Conservation (phyloP, 2,888 invertebrate species). For the Criorhina ranunculi region DNA sequence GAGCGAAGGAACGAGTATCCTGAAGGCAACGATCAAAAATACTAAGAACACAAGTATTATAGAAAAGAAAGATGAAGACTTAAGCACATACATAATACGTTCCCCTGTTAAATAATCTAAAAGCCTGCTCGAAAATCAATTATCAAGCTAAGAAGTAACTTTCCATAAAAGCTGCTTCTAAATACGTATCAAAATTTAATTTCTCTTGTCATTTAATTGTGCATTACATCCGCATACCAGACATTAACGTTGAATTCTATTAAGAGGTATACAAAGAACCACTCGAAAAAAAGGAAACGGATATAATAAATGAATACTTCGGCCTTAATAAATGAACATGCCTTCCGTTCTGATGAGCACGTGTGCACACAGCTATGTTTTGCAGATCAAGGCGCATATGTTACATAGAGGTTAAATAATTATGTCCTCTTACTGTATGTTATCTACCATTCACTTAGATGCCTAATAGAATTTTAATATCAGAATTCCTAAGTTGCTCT, state of each 20-base stretch:
- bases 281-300: background rate
- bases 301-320: slow-evolving; percentile 18
- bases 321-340: slow-evolving; percentile 9
- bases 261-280: background rate
- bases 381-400: background rate
- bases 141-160: too few species aligned
- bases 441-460: slow-evolving; percentile 16
- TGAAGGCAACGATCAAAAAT: too few species aligned
- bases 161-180: too few species aligned
- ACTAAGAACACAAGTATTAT: too few species aligned
- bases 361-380: slow-evolving; percentile 5
- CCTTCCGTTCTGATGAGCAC: background rate
- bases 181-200: slow-evolving; percentile 2
- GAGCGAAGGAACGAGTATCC: too few species aligned
- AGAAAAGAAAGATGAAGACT: too few species aligned
- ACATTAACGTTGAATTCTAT: background rate
- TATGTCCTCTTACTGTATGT: slow-evolving; percentile 14
- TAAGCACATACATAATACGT: too few species aligned
- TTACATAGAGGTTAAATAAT: slow-evolving; percentile 18
- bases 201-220: background rate
- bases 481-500: slow-evolving; percentile 18
- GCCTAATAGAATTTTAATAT: slow-evolving; percentile 33
- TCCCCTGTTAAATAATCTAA: too few species aligned
- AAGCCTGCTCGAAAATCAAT: too few species aligned
- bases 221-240: slow-evolving; percentile 1